phyloP scores from a whole-genome alignment of 2,113 vertebrate genomes.

The Platysternon megacephalum region DNA sequence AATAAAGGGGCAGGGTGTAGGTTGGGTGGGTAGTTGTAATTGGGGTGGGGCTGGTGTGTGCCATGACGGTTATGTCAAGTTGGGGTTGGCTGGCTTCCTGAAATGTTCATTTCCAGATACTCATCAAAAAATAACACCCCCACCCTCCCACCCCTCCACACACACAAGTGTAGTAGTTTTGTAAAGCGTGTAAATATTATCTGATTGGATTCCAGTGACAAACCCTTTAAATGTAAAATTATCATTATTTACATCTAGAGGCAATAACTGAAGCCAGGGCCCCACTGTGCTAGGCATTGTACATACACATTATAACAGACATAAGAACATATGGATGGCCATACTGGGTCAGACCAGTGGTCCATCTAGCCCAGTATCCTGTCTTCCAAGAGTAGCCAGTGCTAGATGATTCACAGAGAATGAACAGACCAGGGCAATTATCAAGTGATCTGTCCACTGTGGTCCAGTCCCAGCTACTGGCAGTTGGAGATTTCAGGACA shows the following conservation, averaged over 20 bases:
- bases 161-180: neutral
- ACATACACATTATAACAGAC: neutral
- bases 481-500: neutral
- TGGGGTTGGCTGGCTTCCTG: neutral
- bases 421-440: neutral
- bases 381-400: too few relatives aligned
- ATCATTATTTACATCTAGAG: neutral
- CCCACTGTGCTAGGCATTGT: neutral
- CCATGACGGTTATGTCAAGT: neutral
- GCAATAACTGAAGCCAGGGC: neutral
- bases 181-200: neutral
- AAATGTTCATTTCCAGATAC: neutral
- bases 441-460: neutral
- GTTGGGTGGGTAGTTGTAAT: neutral
- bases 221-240: neutral
- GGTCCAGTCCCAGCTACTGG: neutral
- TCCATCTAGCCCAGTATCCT: neutral
- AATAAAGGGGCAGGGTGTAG: neutral
- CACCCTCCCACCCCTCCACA: too few relatives aligned
- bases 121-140: neutral
- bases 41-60: neutral
- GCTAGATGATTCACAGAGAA: neutral
- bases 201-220: neutral
- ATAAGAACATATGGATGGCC: neutral
- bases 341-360: neutral